A percentile compares a stretch with the other conserved stretches of the same genome.
Conservation (phyloP, 2,113 vertebrate genomes). For the Plestiodon gilberti region DNA sequence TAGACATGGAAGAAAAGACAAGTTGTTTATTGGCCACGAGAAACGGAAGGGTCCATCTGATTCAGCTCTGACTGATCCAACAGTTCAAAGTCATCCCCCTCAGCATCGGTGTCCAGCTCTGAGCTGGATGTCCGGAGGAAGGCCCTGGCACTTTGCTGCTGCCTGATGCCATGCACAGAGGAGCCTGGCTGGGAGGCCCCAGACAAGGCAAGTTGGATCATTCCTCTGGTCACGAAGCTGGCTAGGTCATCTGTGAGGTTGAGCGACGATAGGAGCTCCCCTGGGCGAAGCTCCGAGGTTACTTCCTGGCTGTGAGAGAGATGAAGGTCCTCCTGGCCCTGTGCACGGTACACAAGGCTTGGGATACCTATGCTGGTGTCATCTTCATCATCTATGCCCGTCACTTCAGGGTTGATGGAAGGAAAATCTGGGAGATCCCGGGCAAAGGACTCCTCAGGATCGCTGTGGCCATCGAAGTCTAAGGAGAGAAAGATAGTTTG, state of each 20-base stretch:
- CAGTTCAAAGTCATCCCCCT: slow-evolving; percentile 97
- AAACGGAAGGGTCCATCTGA: slow-evolving; percentile 89
- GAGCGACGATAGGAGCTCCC: slow-evolving; percentile 72
- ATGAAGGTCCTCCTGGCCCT: slow-evolving; percentile 71
- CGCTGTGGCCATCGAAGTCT: slow-evolving; percentile 95
- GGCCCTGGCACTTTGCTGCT: slow-evolving; percentile 71
- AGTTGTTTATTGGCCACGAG: slow-evolving; percentile 75
- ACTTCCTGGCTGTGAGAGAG: slow-evolving; percentile 77
- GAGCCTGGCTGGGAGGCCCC: slow-evolving; percentile 77
- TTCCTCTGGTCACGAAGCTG: slow-evolving; percentile 87
- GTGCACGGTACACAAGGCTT: slow-evolving; percentile 76
- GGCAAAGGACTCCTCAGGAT: slow-evolving; percentile 95
- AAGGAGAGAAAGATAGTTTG: not conserved
- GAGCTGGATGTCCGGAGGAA: slow-evolving; percentile 88
- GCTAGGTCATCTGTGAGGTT: slow-evolving; percentile 84
- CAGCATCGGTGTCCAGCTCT: slow-evolving; percentile 93
- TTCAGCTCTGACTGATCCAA: slow-evolving; percentile 96
- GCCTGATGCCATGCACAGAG: slow-evolving; percentile 65
- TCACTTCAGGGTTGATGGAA: slow-evolving; percentile 91
- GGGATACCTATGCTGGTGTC: slow-evolving; percentile 95
- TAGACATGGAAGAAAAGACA: slow-evolving; percentile 61
- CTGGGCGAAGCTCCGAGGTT: slow-evolving; percentile 79
- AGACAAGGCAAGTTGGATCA: slow-evolving; percentile 90
- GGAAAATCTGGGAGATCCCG: slow-evolving; percentile 94
- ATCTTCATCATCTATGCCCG: slow-evolving; percentile 91